Base-by-base conservation (phyloP, 1,140 invertebrate species). In the Bemisia tabaci region DNA sequence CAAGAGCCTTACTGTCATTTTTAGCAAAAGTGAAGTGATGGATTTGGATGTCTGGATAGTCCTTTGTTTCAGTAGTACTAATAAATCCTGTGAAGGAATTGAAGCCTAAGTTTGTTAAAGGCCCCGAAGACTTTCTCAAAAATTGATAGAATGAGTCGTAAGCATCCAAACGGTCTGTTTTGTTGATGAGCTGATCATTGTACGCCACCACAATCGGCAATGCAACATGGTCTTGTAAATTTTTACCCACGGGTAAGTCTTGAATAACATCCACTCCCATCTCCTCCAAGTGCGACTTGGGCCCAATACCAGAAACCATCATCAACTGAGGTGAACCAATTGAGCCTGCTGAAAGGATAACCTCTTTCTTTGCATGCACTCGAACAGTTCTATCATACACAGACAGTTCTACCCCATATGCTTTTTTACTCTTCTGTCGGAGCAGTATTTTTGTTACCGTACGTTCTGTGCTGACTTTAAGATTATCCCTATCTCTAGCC, bases 171-270 rank as follows among this genome's bases (percentile, higher is more conserved):
- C 88, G 0, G 86, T 82, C 64, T 89, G 89, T 0, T 89, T 74
- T 68, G n/a, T 89, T 91, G 0, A 90, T 83, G 69, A 90, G 74
- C 2, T 88, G 78, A 69, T 84, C 84, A 77, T 87, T 83, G 1
- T 90, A 82, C 63, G 89, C 79, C 77, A 26, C 87, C 83, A 73
- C 87, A 82, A 73, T 92, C 87, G 25, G 92, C 9, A 84, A 79
- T 0, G 83, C 83, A 24, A 88, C 82, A 69, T 92, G 90, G 74
- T 91, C 89, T 81, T 89, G 88, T 2, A 91, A 75, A 74, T 90
- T 91, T 64, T 84, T 82, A 1, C 89, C 89, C 9, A 90, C 88
- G 0, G 86, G 86, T 22, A 89, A 79, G 78, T 93, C 84, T 67
- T 82, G 81, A 1, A 87, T 67, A 0, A 86, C 79, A 1, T 81